Evolutionary conservation across 1,140 invertebrate species (phyloP).

Genomic region (Ectropis grisescens): DNA sequence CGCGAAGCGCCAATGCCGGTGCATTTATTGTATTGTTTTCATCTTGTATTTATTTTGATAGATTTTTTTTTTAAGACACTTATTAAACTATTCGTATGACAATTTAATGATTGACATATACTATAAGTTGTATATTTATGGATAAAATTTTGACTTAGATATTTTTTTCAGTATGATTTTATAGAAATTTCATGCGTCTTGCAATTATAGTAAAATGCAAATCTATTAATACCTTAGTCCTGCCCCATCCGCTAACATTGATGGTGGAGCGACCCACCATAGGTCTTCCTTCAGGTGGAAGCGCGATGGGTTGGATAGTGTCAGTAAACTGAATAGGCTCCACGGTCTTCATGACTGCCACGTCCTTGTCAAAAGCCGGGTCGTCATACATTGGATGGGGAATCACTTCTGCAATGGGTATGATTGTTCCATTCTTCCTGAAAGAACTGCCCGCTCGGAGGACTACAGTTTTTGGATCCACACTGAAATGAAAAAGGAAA

Average conservation of each 20-base stretch:
- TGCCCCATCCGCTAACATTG: conserved; percentile 47
- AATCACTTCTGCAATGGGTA: conserved; percentile 52
- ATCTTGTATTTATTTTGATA: no score
- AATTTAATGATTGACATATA: no score
- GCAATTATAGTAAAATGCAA: neutral
- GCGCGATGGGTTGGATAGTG: conserved; percentile 28
- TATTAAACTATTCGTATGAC: no score
- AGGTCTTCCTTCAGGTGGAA: conserved; percentile 21
- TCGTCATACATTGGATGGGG: conserved; percentile 62
- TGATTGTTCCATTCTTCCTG: conserved; percentile 42
- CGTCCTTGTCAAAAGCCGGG: conserved; percentile 71
- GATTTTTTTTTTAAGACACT: no score
- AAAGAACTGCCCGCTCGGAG: conserved; percentile 54
- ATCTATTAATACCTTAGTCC: conserved; percentile 22
- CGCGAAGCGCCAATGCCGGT: no score
- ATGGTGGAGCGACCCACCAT: conserved; percentile 23
- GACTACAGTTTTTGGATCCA: conserved; percentile 44
- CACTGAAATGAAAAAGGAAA: conserved; percentile 22
- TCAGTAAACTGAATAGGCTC: conserved; percentile 38
- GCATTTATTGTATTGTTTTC: no score
- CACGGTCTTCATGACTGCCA: conserved; percentile 68
- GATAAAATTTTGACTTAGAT: no score
- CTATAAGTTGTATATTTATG: no score
- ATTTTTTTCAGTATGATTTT: no score
- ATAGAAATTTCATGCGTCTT: no score